Conservation (phyloP, 2,888 invertebrate genomes). For the Tenthredo distinguenda region DNA sequence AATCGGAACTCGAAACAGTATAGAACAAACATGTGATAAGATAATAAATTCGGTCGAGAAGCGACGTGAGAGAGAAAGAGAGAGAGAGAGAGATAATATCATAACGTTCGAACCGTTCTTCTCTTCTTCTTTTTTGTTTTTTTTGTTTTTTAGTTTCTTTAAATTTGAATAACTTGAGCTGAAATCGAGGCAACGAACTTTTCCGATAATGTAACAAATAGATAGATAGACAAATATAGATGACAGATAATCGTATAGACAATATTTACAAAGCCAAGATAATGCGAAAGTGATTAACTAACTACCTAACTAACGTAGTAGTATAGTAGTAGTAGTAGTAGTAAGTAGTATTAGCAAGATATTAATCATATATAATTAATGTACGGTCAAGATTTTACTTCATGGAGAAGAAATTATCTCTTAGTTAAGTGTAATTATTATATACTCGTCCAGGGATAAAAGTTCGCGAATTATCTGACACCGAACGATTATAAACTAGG, state of each 20-base stretch:
- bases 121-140: background rate
- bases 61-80: no score
- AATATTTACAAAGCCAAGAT: conserved; percentile 11
- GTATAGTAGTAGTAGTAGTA: conserved; percentile 19
- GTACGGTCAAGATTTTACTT: background rate
- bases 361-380: background rate
- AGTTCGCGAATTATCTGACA: no score
- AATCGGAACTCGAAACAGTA: no score
- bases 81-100: no score
- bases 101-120: background rate
- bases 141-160: no score
- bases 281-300: conserved; percentile 25
- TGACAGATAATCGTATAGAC: background rate
- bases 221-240: background rate
- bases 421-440: background rate
- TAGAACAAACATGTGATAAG: no score
- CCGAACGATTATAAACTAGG: no score
- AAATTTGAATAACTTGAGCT: background rate
- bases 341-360: background rate
- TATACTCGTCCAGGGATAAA: background rate
- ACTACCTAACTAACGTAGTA: background rate
- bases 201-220: background rate
- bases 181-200: background rate
- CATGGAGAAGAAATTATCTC: background rate
- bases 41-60: no score